Evolutionary conservation across 2,113 vertebrate species (phyloP), one percentile per base, ranked within the genome.

Genomic region (Lasiurus cinereus): DNA sequence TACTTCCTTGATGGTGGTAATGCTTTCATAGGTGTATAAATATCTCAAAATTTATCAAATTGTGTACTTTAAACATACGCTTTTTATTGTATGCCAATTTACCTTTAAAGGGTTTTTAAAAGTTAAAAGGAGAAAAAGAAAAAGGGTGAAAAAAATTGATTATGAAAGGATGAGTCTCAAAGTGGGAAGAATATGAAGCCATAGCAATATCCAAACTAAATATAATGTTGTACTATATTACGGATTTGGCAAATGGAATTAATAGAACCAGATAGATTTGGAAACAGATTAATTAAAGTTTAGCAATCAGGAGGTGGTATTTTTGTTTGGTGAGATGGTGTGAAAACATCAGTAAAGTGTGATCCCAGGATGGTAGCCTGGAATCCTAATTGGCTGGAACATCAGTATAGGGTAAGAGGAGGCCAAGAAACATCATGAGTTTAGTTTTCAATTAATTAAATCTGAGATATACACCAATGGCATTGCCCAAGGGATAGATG

Each of bases 261-360:
- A 11, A 74, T 48, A 84, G 43, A 46, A 43, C 5, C 19, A n/a
- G 7, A 24, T 16, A 76, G 12, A 82, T 56, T 72, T 76, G 56
- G 69, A 87, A 83, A 82, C 3, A 77, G 2, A 92, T 8, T 70
- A 74, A n/a, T 29, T 46, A 4, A 70, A 52, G 19, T 72, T 39
- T 46, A 52, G 13, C 64, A 78, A 52, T 69, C 48, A 90, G 15
- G 15, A 82, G 15, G 74, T 64, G 33, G 12, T 59, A 84, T 80
- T 64, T 80, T 70, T 82, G 21, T 80, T 74, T 86, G 54, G 43
- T 54, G 16, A 31, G 5, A 6, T 90, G 9, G 18, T 43, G 8
- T 64, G 18, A 91, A 48, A 87, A 86, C 22, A n/a, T 59, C 33
- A 50, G 21, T 46, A 80, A 95, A 87, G 22, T 90, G 85, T 24